Evolutionary conservation across 2,113 vertebrate species (phyloP), one percentile per base, ranked within the genome.

Genomic region (Lasiurus borealis): DNA sequence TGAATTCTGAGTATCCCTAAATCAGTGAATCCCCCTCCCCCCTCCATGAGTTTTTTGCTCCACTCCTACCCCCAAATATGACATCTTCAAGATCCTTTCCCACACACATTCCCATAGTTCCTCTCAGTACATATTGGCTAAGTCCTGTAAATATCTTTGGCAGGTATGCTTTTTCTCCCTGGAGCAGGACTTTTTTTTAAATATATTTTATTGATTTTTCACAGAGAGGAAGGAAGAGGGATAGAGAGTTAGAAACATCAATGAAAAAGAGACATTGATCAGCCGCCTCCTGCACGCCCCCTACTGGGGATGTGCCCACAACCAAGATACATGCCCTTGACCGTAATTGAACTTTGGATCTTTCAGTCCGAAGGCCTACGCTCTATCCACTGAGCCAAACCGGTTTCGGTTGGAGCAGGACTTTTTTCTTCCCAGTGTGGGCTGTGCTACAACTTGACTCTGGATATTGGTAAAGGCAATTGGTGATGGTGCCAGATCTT

Each of bases 11-110:
- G 19, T 48, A 44, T n/a, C 54, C 27, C 83, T 34, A 66, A 76
- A 52, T 84, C 68, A 72, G 34, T 84, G 52, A 78, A 54, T 78
- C 78, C 36, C 54, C 72, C 75, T 6, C 0, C n/a, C n/a, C n/a
- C n/a, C n/a, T n/a, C n/a, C n/a, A n/a, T 57, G 84, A 44, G 64
- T 46, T 94, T 87, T 62, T 64, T 88, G 84, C 62, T 19, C 54
- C 34, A 23, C 29, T 18, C 34, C 13, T 2, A 11, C 16, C 69
- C 23, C 16, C 19, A 16, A 36, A 23, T 5, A 48, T 6, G 52
- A 84, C 44, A 71, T 52, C 44, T 40, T 69, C 68, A 13, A 75
- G 76, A 76, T 46, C 29, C 36, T 36, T 31, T 34, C 80, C 64
- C 64, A 54, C 54, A 25, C 14, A 0, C 13, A 2, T n/a, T 75